A percentile compares a stretch with the other conserved stretches of the same genome.
Conservation (phyloP, 2,113 vertebrate species). For the Apteryx owenii region DNA sequence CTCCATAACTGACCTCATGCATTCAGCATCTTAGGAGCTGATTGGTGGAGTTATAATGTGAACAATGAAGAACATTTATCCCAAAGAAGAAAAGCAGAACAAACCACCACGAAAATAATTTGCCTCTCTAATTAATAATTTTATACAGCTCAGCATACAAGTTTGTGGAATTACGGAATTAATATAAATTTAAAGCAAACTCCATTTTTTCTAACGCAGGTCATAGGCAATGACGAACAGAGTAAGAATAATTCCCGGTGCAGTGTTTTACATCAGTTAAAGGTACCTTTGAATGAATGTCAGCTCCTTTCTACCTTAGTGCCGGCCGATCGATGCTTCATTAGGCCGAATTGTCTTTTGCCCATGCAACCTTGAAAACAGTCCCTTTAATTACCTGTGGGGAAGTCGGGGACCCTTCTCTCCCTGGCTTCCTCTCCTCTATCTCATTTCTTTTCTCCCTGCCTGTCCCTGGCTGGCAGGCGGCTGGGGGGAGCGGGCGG, state of each 20-base stretch:
- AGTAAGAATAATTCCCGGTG: constrained; percentile 7
- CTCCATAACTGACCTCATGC: constrained; percentile 68
- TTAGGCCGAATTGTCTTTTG: constrained; percentile 79
- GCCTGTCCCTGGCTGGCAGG: background rate
- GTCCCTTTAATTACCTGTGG: constrained; percentile 81
- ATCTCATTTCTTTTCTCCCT: background rate
- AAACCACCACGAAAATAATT: background rate
- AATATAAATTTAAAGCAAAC: background rate
- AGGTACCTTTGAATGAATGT: constrained; percentile 60
- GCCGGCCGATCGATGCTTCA: constrained; percentile 79
- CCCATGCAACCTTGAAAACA: constrained; percentile 82
- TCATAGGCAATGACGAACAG: constrained; percentile 12
- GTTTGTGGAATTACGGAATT: background rate
- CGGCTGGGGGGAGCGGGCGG: background rate
- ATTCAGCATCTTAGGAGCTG: constrained; percentile 4
- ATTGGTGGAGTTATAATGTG: constrained; percentile 55
- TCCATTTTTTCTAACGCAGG: background rate
- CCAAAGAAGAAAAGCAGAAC: background rate
- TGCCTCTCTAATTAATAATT: background rate
- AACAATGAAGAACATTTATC: constrained; percentile 18
- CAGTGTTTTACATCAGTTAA: constrained; percentile 18
- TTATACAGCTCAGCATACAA: background rate
- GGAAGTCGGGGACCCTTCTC: constrained; percentile 62
- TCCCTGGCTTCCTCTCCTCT: background rate
- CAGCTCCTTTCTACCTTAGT: constrained; percentile 66